Evolutionary conservation across 30 jellyfish, hydroid and myxozoan genomes (phyloP).

Genomic region (Aurelia sp.): DNA sequence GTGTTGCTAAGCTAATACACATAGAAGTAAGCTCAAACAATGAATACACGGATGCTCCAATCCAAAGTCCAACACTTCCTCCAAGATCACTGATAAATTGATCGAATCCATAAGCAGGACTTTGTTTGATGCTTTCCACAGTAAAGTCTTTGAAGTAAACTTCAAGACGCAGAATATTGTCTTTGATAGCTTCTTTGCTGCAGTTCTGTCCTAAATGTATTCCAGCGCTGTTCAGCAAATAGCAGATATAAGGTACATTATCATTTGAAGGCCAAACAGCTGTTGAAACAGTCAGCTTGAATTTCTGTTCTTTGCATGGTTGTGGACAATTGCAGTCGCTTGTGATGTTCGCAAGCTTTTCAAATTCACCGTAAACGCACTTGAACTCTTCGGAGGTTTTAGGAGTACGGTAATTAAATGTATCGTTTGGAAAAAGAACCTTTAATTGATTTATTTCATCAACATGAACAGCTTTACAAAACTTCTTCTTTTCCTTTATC

Average conservation of each 20-base stretch:
- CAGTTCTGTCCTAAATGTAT: not conserved
- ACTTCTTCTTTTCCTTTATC: not conserved
- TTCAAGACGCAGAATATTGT: conserved; percentile 15
- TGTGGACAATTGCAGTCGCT: conserved; percentile 31
- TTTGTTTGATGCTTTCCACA: conserved; percentile 48
- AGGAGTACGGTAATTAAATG: not conserved
- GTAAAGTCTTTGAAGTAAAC: conserved; percentile 36
- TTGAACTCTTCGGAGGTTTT: not conserved
- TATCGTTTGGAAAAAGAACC: not conserved
- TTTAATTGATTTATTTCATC: not conserved
- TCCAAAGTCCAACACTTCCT: conserved; percentile 62
- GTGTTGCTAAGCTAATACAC: not conserved
- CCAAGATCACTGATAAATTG: conserved; percentile 63
- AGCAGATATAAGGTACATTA: not conserved
- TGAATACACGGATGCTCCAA: conserved; percentile 74
- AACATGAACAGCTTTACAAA: not conserved
- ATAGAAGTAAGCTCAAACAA: conserved; percentile 20
- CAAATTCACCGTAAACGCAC: not conserved
- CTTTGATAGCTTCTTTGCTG: conserved; percentile 2
- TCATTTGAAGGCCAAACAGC: conserved; percentile 37
- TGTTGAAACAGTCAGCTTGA: conserved; percentile 5
- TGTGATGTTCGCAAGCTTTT: not conserved
- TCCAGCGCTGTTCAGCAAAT: too few species aligned
- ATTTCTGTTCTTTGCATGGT: conserved; percentile 48
- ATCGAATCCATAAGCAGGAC: conserved; percentile 13